Evolutionary conservation across 2,888 invertebrate genomes (phyloP), one percentile per base, ranked within the genome.

Genomic region (Tetranychus truncatus): DNA sequence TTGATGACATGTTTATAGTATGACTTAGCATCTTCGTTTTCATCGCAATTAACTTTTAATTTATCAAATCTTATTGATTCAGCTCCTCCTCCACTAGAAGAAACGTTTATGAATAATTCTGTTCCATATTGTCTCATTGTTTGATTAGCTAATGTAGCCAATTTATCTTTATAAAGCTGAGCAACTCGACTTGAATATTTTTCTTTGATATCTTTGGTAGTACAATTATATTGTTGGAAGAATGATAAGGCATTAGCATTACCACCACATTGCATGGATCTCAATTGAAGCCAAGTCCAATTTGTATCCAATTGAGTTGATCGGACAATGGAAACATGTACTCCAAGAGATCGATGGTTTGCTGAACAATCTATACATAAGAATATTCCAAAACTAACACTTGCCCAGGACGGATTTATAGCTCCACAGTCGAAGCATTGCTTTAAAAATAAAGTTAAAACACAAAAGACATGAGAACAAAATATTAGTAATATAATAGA

Each of bases 311-410:
- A 87, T 83, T 97, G 95, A 76, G 96, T 97, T 71, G 97, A 99
- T 73, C 96, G 87, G 71, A 99, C 96, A 84, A 99, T 97, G 45
- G 95, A 92, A 79, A 99, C 85, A 84, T 99, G 99, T 1, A 99
- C 99, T 9, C 99, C 99, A 66, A 99, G 87, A 77, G 97, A 91
- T 81, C 99, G 74, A 84, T 99, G 99, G 82, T 95, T 92, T 67
- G 97, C 99, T 11, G 97, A 97, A 83, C 99, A 99, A 84, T 99
- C 97, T 79, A 99, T 84, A 82, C 99, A 99, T 79, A 99, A 96
- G 95, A 96, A 99, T 81, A 99, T 94, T 75, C 97, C 99, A 85
- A 99, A 99, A 44, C 95, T 92, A 76, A 99, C 97, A 69, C 95
- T 95, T 1, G 91, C 96, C 97, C 99, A 99, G 84, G 99, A 97